phyloP scores from a whole-genome alignment of 2,113 vertebrate genomes.

The Ptychochromis oligacanthus region DNA sequence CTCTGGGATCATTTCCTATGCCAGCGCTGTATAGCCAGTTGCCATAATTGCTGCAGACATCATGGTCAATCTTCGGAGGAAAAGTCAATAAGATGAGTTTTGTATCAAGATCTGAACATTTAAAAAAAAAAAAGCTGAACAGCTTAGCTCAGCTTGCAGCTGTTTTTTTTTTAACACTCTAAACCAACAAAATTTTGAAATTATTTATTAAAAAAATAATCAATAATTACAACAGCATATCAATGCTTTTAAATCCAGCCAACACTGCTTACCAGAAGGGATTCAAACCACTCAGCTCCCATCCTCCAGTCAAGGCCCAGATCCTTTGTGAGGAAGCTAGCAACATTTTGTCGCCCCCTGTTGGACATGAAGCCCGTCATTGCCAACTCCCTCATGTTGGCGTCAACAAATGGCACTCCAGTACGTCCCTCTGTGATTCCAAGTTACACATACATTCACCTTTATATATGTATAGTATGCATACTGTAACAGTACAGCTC shows the following conservation, averaged over 20 bases:
- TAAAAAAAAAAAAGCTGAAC: no score
- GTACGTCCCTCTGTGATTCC: slow-evolving; percentile 80
- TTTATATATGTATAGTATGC: not conserved
- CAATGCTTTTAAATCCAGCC: not conserved
- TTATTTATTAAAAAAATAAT: not conserved
- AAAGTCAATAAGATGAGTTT: not conserved
- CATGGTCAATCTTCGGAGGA: slow-evolving; percentile 79
- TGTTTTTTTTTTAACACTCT: not conserved
- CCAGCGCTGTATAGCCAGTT: slow-evolving; percentile 88
- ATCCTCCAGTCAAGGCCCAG: slow-evolving; percentile 87
- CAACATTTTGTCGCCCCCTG: slow-evolving; percentile 85
- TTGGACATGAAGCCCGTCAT: slow-evolving; percentile 86
- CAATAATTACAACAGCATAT: not conserved
- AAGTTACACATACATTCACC: not conserved
- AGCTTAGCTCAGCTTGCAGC: no score
- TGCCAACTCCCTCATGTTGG: slow-evolving; percentile 86
- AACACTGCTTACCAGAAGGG: slow-evolving; percentile 76
- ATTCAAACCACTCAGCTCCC: slow-evolving; percentile 87
- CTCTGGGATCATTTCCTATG: slow-evolving; percentile 84
- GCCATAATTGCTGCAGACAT: slow-evolving; percentile 86
- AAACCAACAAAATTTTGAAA: not conserved
- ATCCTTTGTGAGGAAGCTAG: slow-evolving; percentile 88
- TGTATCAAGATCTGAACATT: not conserved
- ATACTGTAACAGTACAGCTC: not conserved
- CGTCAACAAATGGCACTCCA: slow-evolving; percentile 86